phyloP scores from a whole-genome alignment of 2,888 invertebrate species.

The Netelia fuscicornis region DNA sequence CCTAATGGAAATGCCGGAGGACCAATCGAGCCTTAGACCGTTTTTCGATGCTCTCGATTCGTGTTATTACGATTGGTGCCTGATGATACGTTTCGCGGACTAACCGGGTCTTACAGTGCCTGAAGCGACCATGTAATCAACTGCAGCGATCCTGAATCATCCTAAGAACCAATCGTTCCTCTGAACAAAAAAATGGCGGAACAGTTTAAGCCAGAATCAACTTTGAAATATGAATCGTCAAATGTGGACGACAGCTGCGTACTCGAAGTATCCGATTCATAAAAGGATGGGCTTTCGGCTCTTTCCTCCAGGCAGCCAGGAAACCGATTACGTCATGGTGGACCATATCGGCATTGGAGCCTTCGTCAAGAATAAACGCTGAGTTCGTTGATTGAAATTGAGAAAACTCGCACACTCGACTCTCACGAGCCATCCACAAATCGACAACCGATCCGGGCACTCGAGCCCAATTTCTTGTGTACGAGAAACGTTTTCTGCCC shows the following conservation, averaged over 20 bases:
- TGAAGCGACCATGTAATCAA: slow-evolving; percentile 43
- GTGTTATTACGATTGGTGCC: slow-evolving; percentile 74
- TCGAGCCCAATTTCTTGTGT: too few species aligned
- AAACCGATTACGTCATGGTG: too few species aligned
- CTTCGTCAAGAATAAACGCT: too few species aligned
- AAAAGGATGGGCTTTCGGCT: too few species aligned
- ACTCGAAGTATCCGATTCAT: too few species aligned
- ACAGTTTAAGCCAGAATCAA: background rate
- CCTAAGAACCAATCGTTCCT: slow-evolving; percentile 27
- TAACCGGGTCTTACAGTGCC: slow-evolving; percentile 45
- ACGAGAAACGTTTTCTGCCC: too few species aligned
- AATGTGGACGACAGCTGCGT: background rate
- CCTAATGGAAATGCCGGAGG: slow-evolving; percentile 77
- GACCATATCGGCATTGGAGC: too few species aligned
- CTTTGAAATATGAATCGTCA: background rate
- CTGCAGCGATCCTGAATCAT: slow-evolving; percentile 35
- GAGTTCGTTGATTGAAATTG: too few species aligned
- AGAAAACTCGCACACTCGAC: too few species aligned
- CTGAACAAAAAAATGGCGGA: background rate
- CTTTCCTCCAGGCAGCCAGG: too few species aligned
- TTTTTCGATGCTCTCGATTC: slow-evolving; percentile 62
- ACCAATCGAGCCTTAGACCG: slow-evolving; percentile 51
- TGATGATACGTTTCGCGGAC: slow-evolving; percentile 75
- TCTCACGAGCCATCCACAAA: too few species aligned
- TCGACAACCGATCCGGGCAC: too few species aligned